Conservation (phyloP, 2,113 vertebrate genomes). For the Dromaius novaehollandiae region DNA sequence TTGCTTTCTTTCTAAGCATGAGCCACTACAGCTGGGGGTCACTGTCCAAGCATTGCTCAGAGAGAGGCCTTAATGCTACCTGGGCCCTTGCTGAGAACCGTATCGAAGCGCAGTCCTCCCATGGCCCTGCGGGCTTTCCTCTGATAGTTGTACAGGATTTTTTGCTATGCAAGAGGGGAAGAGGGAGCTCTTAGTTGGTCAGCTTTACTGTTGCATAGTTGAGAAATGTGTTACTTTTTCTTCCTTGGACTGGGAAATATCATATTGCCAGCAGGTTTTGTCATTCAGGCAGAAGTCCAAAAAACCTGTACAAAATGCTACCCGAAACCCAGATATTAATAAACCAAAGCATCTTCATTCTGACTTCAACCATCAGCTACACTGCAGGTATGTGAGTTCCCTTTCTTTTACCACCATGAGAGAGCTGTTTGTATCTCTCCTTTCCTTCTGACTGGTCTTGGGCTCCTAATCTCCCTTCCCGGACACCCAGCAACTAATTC, state of each 20-base stretch:
- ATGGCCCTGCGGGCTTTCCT: not conserved
- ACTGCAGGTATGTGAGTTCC: not conserved
- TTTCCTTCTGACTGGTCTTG: not conserved
- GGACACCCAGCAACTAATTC: not conserved
- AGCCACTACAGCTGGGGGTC: not conserved
- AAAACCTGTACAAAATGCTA: not conserved
- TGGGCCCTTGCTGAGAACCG: rapidly evolving
- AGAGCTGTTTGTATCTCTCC: not conserved
- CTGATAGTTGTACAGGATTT: not conserved
- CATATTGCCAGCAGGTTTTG: not conserved
- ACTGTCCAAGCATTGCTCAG: not conserved
- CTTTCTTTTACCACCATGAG: not conserved
- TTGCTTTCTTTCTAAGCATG: not conserved
- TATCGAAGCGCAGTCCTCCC: not conserved
- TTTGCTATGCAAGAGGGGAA: not conserved
- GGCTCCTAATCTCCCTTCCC: not conserved
- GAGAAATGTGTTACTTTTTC: not conserved
- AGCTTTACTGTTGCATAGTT: not conserved
- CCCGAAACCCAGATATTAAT: not conserved
- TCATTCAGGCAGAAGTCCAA: not conserved
- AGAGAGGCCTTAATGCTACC: not conserved
- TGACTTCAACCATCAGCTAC: not conserved
- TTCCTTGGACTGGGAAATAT: not conserved
- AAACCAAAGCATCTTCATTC: not conserved
- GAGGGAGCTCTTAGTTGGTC: not conserved